Percentiles rank a stretch among this genome's conserved stretches.
These are phyloP conservation scores for Drosophila mojavensis DNA, from an alignment of 1,140 invertebrate species.

Conservation along the genomic window DNA sequence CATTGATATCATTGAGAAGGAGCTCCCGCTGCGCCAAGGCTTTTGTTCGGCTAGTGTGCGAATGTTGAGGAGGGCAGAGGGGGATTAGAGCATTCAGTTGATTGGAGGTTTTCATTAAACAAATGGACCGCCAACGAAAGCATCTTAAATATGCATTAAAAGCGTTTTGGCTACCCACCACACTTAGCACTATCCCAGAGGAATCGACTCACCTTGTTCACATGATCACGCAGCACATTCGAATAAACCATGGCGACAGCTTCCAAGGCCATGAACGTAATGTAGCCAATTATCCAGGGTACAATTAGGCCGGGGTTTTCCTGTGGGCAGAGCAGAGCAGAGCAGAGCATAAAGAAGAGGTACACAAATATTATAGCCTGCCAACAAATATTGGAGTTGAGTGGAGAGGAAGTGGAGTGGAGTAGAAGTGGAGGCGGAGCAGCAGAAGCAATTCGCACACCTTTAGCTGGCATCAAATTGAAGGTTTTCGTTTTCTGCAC, in stretches of 20 bases:
- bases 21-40: conserved; percentile 22
- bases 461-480: conserved; percentile 46
- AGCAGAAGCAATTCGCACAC: conserved; percentile 36
- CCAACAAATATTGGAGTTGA: too few species aligned
- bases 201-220: conserved; percentile 87
- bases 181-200: conserved; percentile 16
- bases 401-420: too few species aligned
- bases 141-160: conserved; percentile 66
- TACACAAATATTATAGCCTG: conserved; percentile 28
- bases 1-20: conserved; percentile 24
- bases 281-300: conserved; percentile 90
- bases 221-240: conserved; percentile 90
- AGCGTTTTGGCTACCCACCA: conserved; percentile 38
- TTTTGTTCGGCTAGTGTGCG: background rate
- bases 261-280: conserved; percentile 90
- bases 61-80: background rate
- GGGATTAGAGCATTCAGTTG: conserved; percentile 18
- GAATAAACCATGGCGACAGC: conserved; percentile 91
- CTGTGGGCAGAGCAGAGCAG: conserved; percentile 84
- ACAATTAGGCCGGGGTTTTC: conserved; percentile 89
- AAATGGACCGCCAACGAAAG: conserved; percentile 53
- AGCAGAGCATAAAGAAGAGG: too few species aligned
- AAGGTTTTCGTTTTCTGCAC: conserved; percentile 62
- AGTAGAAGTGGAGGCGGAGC: background rate
- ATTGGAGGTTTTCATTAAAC: conserved; percentile 50